These are phyloP conservation scores for Amphimedon queenslandica DNA, from an alignment of 37 sponge, comb jelly and placozoan species.

Conservation along the genomic window DNA sequence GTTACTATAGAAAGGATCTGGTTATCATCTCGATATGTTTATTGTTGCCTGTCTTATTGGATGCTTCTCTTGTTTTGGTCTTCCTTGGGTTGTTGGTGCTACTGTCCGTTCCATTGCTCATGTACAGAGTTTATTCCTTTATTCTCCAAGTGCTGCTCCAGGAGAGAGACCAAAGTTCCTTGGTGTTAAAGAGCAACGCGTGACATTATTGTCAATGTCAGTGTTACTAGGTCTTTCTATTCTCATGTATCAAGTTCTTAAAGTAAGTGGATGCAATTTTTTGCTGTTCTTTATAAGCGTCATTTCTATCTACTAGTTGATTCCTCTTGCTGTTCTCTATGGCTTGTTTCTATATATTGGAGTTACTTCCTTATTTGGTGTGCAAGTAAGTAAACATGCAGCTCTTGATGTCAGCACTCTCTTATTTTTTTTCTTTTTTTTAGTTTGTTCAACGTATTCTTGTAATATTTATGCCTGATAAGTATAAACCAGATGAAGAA, in stretches of 20 bases:
- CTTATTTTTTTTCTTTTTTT: background rate
- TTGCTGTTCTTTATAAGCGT: background rate
- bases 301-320: constrained; percentile 12
- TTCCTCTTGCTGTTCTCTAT: constrained; percentile 86
- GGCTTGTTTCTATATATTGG: constrained; percentile 84
- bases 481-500: constrained; percentile 73
- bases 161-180: constrained; percentile 85
- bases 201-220: constrained; percentile 61
- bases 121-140: constrained; percentile 63
- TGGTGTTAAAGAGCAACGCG: constrained; percentile 88
- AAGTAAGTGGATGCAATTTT: background rate
- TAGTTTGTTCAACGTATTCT: constrained; percentile 65
- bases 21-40: constrained; percentile 87
- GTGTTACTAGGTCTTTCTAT: constrained; percentile 67
- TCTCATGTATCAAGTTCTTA: constrained; percentile 34
- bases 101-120: constrained; percentile 77
- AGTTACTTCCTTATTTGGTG: constrained; percentile 65
- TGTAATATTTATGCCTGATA: constrained; percentile 71
- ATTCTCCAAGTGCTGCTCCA: constrained; percentile 47
- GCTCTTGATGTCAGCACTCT: background rate
- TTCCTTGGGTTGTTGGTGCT: constrained; percentile 89
- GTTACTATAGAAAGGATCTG: constrained; percentile 70
- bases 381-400: constrained; percentile 47
- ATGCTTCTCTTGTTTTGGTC: constrained; percentile 71
- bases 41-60: constrained; percentile 55